These are phyloP conservation scores for Danaus melanippus DNA, from an alignment of 1,140 invertebrate species.

Conservation along the genomic window DNA sequence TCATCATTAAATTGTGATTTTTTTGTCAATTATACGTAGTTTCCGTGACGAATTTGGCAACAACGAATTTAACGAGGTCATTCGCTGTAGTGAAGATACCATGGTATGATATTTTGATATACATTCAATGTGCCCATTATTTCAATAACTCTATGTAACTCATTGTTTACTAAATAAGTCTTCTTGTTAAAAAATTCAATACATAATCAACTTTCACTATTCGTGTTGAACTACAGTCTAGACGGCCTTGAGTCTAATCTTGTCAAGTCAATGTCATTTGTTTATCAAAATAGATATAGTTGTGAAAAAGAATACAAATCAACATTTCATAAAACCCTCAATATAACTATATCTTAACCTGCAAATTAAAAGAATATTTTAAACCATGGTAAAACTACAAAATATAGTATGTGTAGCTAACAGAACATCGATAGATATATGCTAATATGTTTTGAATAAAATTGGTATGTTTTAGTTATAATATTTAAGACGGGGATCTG, in stretches of 20 bases:
- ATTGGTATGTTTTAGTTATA: too few species aligned
- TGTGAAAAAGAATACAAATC: background rate
- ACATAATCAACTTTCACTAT: constrained; percentile 49
- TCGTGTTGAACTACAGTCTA: constrained; percentile 29
- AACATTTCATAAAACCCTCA: background rate
- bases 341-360: too few species aligned
- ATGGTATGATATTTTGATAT: constrained; percentile 31
- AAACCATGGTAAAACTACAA: too few species aligned
- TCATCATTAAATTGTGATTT: constrained; percentile 7
- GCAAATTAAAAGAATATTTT: too few species aligned
- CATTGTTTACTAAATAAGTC: background rate
- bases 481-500: too few species aligned
- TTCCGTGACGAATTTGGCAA: constrained; percentile 30
- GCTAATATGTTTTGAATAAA: too few species aligned
- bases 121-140: background rate
- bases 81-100: constrained; percentile 39
- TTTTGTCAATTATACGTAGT: constrained; percentile 16
- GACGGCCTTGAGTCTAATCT: constrained; percentile 69
- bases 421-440: too few species aligned
- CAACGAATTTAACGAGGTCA: constrained; percentile 36
- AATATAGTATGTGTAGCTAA: too few species aligned
- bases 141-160: too few species aligned
- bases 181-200: constrained; percentile 3
- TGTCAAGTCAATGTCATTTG: constrained; percentile 64
- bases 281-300: constrained; percentile 44